phyloP scores from a whole-genome alignment of 2,797 vertebrate genomes.

The Dermochelys coriacea region DNA sequence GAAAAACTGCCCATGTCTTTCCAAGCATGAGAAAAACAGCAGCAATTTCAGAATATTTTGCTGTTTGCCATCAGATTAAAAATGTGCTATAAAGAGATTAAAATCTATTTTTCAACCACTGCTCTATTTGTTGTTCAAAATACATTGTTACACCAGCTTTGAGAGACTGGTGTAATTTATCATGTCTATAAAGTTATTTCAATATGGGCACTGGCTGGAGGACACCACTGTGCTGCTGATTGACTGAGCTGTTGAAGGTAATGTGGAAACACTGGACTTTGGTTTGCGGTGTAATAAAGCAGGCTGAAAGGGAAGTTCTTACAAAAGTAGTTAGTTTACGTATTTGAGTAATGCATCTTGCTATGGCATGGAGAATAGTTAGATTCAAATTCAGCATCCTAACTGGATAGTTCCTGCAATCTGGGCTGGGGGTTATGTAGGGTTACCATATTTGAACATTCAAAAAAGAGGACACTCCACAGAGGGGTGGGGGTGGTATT shows the following conservation, averaged over 20 bases:
- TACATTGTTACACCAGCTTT: background rate
- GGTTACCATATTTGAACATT: too few species aligned
- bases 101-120: background rate
- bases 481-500: too few species aligned
- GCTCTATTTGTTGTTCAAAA: background rate
- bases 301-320: background rate
- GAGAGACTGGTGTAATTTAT: background rate
- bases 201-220: background rate
- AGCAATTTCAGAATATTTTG: background rate
- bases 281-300: background rate
- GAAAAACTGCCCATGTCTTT: background rate
- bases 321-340: background rate
- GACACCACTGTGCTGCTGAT: background rate
- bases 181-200: background rate
- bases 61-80: background rate
- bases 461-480: too few species aligned
- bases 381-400: background rate
- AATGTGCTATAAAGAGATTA: background rate
- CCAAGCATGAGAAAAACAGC: background rate
- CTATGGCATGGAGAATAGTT: background rate
- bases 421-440: background rate
- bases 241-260: background rate
- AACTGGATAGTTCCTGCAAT: fast-evolving
- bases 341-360: too few species aligned
- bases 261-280: background rate